phyloP scores from a whole-genome alignment of 2,888 invertebrate species.

The Sminthurinus aureus region DNA sequence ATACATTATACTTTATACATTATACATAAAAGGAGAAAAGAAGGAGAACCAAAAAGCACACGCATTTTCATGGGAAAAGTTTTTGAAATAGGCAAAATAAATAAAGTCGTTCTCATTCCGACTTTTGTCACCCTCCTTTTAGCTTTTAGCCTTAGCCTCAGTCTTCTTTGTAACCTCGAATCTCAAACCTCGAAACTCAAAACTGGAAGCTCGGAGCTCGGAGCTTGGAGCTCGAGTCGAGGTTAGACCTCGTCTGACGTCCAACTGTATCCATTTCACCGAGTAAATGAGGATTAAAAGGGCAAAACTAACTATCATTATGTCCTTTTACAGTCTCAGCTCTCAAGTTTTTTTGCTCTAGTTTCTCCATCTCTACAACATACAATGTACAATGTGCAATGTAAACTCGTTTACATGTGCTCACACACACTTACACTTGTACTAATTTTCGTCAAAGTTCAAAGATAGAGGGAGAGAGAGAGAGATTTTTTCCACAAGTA shows the following conservation, averaged over 20 bases:
- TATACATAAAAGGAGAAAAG: neutral
- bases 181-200: too few relatives aligned
- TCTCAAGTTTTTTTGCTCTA: neutral
- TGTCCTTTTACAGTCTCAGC: neutral
- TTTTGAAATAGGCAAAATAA: neutral
- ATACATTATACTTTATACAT: too few relatives aligned
- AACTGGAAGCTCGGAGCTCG: too few relatives aligned
- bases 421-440: too few relatives aligned
- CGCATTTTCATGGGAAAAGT: neutral
- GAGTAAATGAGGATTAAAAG: neutral
- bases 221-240: too few relatives aligned
- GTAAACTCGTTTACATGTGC: too few relatives aligned
- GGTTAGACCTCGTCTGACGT: neutral
- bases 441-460: too few relatives aligned
- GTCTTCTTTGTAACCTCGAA: neutral
- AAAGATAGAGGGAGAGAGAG: too few relatives aligned
- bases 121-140: neutral
- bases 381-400: too few relatives aligned
- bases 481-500: too few relatives aligned
- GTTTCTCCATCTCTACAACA: neutral
- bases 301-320: neutral
- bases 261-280: neutral
- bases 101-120: neutral
- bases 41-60: too few relatives aligned
- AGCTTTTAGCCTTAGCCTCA: neutral